Base-by-base conservation (phyloP, 1,140 invertebrate genomes). In the Drosophila pectinifera region DNA sequence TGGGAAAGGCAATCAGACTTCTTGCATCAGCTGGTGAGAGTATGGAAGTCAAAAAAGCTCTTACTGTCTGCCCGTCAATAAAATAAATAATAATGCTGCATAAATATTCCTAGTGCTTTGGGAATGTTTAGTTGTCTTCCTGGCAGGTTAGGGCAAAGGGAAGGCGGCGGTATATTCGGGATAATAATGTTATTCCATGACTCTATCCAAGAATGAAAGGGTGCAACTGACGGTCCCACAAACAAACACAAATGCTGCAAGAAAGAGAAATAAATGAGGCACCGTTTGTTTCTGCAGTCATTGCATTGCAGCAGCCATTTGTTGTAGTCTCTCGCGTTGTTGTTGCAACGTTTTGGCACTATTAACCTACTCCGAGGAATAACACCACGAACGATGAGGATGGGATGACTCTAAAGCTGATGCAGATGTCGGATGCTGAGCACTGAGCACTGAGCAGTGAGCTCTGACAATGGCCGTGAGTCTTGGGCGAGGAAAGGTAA, bases 71-170 rank as follows among this genome's bases (percentile, higher is more conserved):
- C 65, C 83, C 84, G 84, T 80, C 84, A 88, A 88, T 88, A 89
- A 88, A 84, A 88, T 88, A 89, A 88, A 84, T 88, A 88, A 80
- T 88, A 88, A 88, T 86, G 84, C 83, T 61, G 80, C 82, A 86
- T 88, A 86, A 88, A 86, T 88, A 88, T 82, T 68, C 39, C 76
- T 62, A 79, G 45, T 61, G 81, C 67, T 83, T 68, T 75, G 69
- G 65, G 59, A 54, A 64, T 59, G 48, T 58, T n/a, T 53, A n/a
- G 28, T 14, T 51, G 48, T 45, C 28, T 45, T 28, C 4, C 24
- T 7, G 16, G 26, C 20, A 6, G 46, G 45, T 11, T 20, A 16
- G 18, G 34, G 38, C 20, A 56, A 24, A 34, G 64, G 49, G 41
- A 54, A 42, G 18, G 26, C 13, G 34, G 20, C 4, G 41, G 42